These are phyloP conservation scores for Cariama cristata DNA, from an alignment of 2,113 vertebrate genomes.

Conservation along the genomic window DNA sequence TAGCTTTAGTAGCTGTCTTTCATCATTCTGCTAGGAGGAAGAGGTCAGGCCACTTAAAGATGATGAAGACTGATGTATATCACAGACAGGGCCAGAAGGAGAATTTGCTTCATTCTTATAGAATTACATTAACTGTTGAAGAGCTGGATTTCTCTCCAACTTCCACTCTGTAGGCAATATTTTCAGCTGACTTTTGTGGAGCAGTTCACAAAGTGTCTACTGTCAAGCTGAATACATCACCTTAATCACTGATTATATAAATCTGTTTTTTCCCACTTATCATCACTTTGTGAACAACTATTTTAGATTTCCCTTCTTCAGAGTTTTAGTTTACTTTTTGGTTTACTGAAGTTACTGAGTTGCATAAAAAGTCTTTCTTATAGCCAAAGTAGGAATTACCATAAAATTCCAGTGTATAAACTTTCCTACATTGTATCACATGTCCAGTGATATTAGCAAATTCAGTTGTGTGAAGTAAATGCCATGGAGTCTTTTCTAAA, in stretches of 20 bases:
- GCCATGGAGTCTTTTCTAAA: neutral
- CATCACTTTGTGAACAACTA: neutral
- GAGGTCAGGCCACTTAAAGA: slow-evolving; percentile 32
- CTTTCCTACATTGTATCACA: neutral
- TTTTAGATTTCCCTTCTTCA: neutral
- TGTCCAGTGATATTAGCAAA: neutral
- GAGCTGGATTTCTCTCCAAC: neutral
- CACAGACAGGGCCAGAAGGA: slow-evolving; percentile 1
- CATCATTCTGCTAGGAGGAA: slow-evolving; percentile 29
- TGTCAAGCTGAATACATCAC: neutral
- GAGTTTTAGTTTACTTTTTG: neutral
- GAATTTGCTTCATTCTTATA: slow-evolving; percentile 17
- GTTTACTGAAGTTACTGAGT: neutral
- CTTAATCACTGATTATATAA: neutral
- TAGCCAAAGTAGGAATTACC: neutral
- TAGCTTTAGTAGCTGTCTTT: slow-evolving; percentile 15
- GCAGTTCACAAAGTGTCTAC: neutral
- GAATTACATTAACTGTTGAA: slow-evolving; percentile 11
- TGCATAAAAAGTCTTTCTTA: neutral
- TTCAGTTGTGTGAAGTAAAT: neutral
- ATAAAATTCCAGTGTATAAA: neutral
- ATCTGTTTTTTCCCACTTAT: neutral
- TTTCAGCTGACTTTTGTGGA: neutral
- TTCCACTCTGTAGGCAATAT: neutral
- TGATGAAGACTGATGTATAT: slow-evolving; percentile 24